Base-by-base conservation (phyloP, 2,113 vertebrate genomes). In the Carassius gibelio region DNA sequence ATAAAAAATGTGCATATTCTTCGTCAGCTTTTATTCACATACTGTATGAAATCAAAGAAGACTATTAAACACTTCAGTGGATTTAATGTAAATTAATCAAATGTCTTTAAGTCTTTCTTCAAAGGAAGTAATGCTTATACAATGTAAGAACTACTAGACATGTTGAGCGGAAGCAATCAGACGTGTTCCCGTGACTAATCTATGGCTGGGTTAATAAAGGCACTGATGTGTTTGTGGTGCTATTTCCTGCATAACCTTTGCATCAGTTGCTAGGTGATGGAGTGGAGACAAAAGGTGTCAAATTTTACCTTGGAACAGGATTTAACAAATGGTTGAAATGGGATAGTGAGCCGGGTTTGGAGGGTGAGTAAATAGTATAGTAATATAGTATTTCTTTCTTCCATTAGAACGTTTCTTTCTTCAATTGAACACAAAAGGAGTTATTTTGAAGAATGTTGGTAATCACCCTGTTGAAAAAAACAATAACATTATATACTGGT, bases 181-280 rank as follows among this genome's bases (percentile, higher is more conserved):
- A 75, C 45, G 11, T 19, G 23, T 36, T 74, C 78, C 61, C 55
- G 15, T 83, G 66, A 85, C 71, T 85, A 83, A 83, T 84, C 50
- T 66, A 38, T 34, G 89, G 89, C 90, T 87, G 85, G 88, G 90
- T 90, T 89, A 91, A 89, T 84, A 57, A 86, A 91, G 89, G 92
- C 85, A 88, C 90, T 90, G 88, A 89, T 81, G 90, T 81, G 87
- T 88, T 79, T 38, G 26, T 87, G 89, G 86, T 88, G 90, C 89
- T 87, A 89, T 91, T 93, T 94, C 92, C 93, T 90, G 42, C 8
- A 81, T 86, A 92, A 88, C 89, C 90, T 89, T 93, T 90, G 90
- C 89, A 87, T 81, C 84, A 87, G 93, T 94, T 94, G 94, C 94
- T 92, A 94, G 93, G 94, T 91, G 91, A 95, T 94, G 93, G 88